phyloP scores from a whole-genome alignment of 2,888 invertebrate genomes.

The Pharmacophagus antenor region DNA sequence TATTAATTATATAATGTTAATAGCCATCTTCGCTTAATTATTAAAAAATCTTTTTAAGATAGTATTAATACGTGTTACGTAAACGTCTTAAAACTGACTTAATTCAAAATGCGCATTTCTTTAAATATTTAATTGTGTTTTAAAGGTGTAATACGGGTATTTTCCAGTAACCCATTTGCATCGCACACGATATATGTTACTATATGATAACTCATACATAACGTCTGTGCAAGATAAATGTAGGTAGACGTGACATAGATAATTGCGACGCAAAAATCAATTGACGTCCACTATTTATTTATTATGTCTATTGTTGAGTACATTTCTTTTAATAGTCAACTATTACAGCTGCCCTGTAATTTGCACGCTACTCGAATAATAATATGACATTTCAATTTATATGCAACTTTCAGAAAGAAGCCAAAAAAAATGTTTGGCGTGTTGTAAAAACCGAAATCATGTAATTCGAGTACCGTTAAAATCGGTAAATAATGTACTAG shows the following conservation, averaged over 20 bases:
- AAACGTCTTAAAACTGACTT: neutral
- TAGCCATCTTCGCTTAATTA: too few species aligned
- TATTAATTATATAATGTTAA: too few species aligned
- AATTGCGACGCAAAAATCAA: conserved; percentile 20
- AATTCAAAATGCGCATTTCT: neutral
- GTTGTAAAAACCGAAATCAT: too few species aligned
- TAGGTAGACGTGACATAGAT: conserved; percentile 1
- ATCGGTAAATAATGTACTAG: too few species aligned
- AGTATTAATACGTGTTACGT: too few species aligned
- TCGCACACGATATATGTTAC: conserved; percentile 10
- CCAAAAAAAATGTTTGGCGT: too few species aligned
- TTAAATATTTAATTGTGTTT: neutral
- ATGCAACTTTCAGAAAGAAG: too few species aligned
- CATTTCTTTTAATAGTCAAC: neutral
- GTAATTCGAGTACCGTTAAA: too few species aligned
- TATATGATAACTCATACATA: conserved; percentile 14
- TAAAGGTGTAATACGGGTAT: conserved; percentile 11
- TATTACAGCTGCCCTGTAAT: too few species aligned
- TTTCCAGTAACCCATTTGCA: conserved; percentile 24
- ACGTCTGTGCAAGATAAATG: conserved; percentile 6
- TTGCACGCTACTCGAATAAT: too few species aligned
- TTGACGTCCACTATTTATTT: conserved; percentile 20
- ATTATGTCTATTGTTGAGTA: neutral
- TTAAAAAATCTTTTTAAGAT: too few species aligned
- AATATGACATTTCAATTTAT: neutral